Conservation (phyloP, 2,113 vertebrate species). For the Carassius gibelio region DNA sequence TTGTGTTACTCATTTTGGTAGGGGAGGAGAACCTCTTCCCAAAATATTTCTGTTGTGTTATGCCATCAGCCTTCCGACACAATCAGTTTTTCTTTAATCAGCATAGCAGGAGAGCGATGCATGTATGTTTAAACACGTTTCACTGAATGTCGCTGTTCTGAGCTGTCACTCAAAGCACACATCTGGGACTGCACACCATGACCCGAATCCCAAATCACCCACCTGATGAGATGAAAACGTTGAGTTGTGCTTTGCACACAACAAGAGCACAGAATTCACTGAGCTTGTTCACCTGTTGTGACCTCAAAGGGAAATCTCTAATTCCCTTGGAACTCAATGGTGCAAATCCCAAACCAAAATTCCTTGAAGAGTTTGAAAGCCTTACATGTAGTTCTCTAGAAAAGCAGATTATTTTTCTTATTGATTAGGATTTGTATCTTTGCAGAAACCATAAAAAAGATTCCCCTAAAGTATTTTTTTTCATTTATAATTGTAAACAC, state of each 20-base stretch:
- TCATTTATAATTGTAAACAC: neutral
- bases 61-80: neutral
- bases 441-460: neutral
- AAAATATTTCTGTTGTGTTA: slow-evolving; percentile 32
- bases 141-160: slow-evolving; percentile 34
- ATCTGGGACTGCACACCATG: slow-evolving; percentile 19
- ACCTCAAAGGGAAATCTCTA: slow-evolving; percentile 66
- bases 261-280: slow-evolving; percentile 61
- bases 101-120: slow-evolving; percentile 10
- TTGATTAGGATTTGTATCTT: neutral
- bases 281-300: slow-evolving; percentile 64
- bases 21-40: slow-evolving; percentile 35
- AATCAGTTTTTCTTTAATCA: slow-evolving; percentile 29
- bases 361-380: slow-evolving; percentile 15
- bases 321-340: slow-evolving; percentile 31
- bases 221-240: slow-evolving; percentile 49
- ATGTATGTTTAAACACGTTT: slow-evolving; percentile 36
- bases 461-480: neutral
- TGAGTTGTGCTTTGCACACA: slow-evolving; percentile 16
- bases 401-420: neutral
- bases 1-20: slow-evolving; percentile 57
- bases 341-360: neutral
- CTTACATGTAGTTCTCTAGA: neutral
- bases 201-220: slow-evolving; percentile 5
- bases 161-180: slow-evolving; percentile 27